phyloP scores from a whole-genome alignment of 30 jellyfish, hydroid and myxozoan genomes.

The Turritopsis dohrnii region DNA sequence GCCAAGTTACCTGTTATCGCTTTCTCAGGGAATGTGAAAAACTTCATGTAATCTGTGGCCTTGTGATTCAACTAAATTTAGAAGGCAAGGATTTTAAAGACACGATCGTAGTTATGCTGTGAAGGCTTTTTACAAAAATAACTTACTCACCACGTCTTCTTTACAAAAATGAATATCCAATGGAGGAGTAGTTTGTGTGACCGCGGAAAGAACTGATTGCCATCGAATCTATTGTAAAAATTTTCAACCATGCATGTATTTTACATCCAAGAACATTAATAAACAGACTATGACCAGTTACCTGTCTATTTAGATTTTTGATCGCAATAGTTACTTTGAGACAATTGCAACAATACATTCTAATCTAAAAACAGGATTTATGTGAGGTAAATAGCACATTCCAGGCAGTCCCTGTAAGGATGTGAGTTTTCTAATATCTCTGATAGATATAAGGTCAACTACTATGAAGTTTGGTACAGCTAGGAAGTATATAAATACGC shows the following conservation, averaged over 20 bases:
- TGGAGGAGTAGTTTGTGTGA: not conserved
- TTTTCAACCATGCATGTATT: no score
- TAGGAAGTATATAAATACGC: no score
- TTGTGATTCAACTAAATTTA: conserved; percentile 5
- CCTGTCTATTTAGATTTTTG: not conserved
- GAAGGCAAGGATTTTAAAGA: not conserved
- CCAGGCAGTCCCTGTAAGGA: no score
- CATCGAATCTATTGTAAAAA: not conserved
- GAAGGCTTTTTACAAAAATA: not conserved
- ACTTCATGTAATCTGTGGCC: conserved; percentile 7
- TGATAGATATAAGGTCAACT: no score
- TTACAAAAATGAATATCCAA: not conserved
- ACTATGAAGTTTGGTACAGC: no score
- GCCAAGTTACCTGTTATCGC: not conserved
- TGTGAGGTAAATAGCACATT: no score
- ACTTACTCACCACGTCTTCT: not conserved
- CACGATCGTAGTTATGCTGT: not conserved
- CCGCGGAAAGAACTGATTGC: not conserved
- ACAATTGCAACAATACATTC: not conserved
- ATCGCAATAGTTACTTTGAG: not conserved
- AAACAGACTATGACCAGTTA: not conserved
- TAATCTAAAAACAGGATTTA: not conserved
- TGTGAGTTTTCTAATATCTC: no score
- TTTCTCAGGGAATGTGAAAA: conserved; percentile 13
- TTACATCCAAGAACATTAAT: no score